phyloP scores from a whole-genome alignment of 2,888 invertebrate species.

The Drosophila paramelanica region DNA sequence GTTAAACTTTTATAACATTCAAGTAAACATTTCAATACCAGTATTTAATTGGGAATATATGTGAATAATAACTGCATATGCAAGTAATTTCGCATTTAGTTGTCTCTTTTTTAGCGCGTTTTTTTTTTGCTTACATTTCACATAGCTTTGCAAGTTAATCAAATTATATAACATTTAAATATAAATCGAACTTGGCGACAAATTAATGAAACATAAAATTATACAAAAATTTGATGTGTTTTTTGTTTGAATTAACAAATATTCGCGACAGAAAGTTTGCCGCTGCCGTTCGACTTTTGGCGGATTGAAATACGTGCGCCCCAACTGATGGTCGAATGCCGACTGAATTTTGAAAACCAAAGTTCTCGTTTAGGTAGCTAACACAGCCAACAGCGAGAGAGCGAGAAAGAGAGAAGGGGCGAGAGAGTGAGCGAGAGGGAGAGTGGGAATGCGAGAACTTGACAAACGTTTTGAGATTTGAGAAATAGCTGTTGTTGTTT shows the following conservation, averaged over 20 bases:
- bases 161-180: slow-evolving; percentile 7
- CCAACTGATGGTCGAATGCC: slow-evolving; percentile 76
- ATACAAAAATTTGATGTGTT: not conserved
- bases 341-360: slow-evolving; percentile 78
- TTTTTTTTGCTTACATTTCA: slow-evolving; percentile 23
- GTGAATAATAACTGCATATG: slow-evolving; percentile 23
- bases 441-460: slow-evolving; percentile 16
- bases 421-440: slow-evolving; percentile 3
- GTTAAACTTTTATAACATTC: slow-evolving; percentile 1
- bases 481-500: slow-evolving; percentile 14
- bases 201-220: not conserved
- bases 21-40: slow-evolving; percentile 2
- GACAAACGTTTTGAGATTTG: slow-evolving; percentile 13
- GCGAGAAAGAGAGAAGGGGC: slow-evolving; percentile 14
- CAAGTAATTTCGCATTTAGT: slow-evolving; percentile 21
- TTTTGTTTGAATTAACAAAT: slow-evolving; percentile 8
- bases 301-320: slow-evolving; percentile 58
- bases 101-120: slow-evolving; percentile 24
- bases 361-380: slow-evolving; percentile 73
- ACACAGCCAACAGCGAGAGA: slow-evolving; percentile 42
- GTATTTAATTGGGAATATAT: not conserved
- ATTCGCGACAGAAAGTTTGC: slow-evolving; percentile 18
- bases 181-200: not conserved
- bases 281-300: slow-evolving; percentile 22
- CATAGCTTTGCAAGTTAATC: slow-evolving; percentile 9